Conservation (phyloP, 2,113 vertebrate species). For the Macrotus californicus region DNA sequence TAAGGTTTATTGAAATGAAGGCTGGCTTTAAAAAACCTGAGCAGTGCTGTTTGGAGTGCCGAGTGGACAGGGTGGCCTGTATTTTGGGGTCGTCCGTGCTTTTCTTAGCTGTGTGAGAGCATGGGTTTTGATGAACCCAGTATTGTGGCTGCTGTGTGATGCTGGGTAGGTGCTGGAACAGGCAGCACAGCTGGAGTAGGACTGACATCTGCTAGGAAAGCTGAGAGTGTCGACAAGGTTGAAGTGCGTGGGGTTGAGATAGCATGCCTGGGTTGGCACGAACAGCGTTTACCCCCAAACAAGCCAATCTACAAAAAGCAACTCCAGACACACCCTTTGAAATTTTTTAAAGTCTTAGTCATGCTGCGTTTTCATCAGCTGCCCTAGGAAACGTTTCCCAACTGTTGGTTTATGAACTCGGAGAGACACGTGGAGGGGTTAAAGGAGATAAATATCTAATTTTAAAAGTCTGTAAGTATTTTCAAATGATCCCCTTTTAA, state of each 20-base stretch:
- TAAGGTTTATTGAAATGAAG: not conserved
- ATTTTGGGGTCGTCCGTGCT: not conserved
- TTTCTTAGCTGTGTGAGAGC: not conserved
- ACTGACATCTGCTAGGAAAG: not conserved
- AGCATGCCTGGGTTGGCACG: not conserved
- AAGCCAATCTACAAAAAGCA: not conserved
- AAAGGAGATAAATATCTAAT: not conserved
- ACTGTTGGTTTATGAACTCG: not conserved
- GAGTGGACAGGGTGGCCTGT: too few species aligned
- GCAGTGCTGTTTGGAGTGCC: not conserved
- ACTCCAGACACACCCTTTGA: not conserved
- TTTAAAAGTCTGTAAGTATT: not conserved
- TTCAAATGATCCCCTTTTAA: not conserved
- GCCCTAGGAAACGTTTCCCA: not conserved
- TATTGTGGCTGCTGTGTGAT: accelerated
- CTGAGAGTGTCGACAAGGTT: not conserved
- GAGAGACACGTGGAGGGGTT: not conserved
- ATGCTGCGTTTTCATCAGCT: not conserved
- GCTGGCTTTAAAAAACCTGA: not conserved
- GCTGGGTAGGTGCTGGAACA: not conserved
- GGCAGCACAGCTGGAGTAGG: not conserved
- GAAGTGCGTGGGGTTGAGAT: not conserved
- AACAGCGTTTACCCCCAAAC: not conserved
- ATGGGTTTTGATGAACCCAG: not conserved
- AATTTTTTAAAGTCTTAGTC: not conserved